phyloP scores from a whole-genome alignment of 2,797 vertebrate genomes.

The Orientallactaga sibirica region DNA sequence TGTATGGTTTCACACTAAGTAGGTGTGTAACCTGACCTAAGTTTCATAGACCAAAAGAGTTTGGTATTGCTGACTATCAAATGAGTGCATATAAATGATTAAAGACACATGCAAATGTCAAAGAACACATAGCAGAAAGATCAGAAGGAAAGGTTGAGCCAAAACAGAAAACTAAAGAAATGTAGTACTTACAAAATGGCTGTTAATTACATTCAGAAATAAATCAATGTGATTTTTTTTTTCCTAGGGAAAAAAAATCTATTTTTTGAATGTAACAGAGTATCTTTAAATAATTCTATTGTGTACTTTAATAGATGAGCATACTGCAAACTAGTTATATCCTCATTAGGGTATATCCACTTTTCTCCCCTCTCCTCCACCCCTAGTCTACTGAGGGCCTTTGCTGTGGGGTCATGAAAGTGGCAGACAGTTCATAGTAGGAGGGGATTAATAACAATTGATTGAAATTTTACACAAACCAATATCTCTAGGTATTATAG shows the following conservation, averaged over 20 bases:
- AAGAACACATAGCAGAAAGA: no score
- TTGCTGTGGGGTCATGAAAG: no score
- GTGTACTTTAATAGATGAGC: no score
- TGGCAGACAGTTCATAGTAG: no score
- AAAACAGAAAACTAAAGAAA: neutral
- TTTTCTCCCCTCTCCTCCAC: no score
- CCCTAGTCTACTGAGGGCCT: no score
- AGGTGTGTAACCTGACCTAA: neutral
- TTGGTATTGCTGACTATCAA: constrained; percentile 2
- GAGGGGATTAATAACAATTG: neutral
- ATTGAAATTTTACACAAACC: neutral
- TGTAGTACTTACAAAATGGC: neutral
- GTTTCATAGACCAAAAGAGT: neutral
- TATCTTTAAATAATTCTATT: no score
- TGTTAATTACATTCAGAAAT: neutral
- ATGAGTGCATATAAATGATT: neutral
- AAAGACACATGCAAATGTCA: neutral
- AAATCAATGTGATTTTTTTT: neutral
- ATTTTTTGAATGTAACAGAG: no score
- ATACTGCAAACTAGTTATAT: no score
- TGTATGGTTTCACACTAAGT: neutral
- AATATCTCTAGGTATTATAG: neutral
- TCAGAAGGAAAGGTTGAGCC: no score
- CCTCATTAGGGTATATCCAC: no score
- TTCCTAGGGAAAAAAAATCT: neutral